Percentiles rank a stretch among this genome's conserved stretches.
Conservation (phyloP, 37 sponge, comb jelly and placozoan genomes). For the Halichondria panicea region DNA sequence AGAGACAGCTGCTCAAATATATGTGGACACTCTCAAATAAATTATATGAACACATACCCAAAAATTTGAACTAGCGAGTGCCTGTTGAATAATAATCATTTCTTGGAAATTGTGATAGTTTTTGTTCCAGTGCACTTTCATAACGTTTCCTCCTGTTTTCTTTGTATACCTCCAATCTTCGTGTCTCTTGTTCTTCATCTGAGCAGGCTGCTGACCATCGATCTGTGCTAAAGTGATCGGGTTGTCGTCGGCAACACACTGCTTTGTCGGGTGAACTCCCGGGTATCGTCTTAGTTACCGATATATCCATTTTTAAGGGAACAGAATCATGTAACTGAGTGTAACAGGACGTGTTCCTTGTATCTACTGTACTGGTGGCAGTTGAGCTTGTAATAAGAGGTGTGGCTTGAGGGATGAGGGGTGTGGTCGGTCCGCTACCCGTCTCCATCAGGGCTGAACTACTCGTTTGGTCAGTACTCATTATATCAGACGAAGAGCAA, state of each 20-base stretch:
- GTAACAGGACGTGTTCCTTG: too few species aligned
- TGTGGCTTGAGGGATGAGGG: background rate
- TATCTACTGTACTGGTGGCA: too few species aligned
- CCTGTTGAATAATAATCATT: background rate
- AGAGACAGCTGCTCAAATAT: slow-evolving; percentile 18
- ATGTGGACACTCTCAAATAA: slow-evolving; percentile 5
- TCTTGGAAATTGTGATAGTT: slow-evolving; percentile 8
- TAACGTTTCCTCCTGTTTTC: slow-evolving; percentile 57
- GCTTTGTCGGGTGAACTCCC: too few species aligned
- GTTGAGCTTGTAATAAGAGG: background rate
- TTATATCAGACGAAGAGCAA: slow-evolving; percentile 25
- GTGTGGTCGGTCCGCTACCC: background rate
- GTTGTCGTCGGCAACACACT: too few species aligned
- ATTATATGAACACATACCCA: background rate
- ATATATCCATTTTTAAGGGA: too few species aligned
- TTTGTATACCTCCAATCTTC: slow-evolving; percentile 65
- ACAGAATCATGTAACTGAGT: too few species aligned
- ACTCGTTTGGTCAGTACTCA: slow-evolving; percentile 10
- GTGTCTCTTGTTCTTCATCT: slow-evolving; percentile 61
- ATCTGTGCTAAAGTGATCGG: background rate
- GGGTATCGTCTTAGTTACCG: too few species aligned
- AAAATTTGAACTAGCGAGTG: background rate
- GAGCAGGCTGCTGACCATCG: slow-evolving; percentile 44
- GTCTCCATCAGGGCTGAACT: background rate
- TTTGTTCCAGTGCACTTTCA: slow-evolving; percentile 29